Conservation (phyloP, 2,888 invertebrate genomes). For the Balanococcus diminutus region DNA sequence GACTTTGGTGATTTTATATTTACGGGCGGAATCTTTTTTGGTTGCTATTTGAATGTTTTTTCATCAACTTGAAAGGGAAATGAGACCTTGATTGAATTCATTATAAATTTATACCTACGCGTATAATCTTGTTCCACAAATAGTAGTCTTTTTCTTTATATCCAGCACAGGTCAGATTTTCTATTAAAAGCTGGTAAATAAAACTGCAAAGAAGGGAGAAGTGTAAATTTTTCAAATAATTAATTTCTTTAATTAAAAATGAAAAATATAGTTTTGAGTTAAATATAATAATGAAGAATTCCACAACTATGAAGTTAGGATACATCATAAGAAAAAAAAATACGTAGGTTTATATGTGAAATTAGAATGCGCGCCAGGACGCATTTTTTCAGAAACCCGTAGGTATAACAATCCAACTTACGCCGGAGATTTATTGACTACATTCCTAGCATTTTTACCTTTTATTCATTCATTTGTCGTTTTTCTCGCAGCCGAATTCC, state of each 20-base stretch:
- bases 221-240: neutral
- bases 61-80: neutral
- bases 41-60: neutral
- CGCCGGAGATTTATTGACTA: constrained; percentile 34
- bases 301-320: neutral
- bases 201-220: neutral
- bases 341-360: neutral
- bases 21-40: neutral
- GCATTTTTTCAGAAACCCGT: neutral
- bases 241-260: neutral
- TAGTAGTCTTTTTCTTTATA: neutral
- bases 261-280: neutral
- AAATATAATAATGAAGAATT: neutral
- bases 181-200: too few species aligned
- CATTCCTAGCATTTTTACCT: constrained; percentile 34
- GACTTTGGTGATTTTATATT: neutral
- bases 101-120: too few species aligned
- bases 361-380: neutral
- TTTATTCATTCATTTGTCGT: constrained; percentile 43
- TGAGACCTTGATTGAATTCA: neutral
- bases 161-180: too few species aligned
- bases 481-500: constrained; percentile 36
- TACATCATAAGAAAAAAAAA: neutral
- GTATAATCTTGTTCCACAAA: neutral
- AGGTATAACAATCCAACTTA: constrained; percentile 11